These are phyloP conservation scores for Drosophila aff. DNA, from an alignment of 1,140 invertebrate species.

Conservation along the genomic window DNA sequence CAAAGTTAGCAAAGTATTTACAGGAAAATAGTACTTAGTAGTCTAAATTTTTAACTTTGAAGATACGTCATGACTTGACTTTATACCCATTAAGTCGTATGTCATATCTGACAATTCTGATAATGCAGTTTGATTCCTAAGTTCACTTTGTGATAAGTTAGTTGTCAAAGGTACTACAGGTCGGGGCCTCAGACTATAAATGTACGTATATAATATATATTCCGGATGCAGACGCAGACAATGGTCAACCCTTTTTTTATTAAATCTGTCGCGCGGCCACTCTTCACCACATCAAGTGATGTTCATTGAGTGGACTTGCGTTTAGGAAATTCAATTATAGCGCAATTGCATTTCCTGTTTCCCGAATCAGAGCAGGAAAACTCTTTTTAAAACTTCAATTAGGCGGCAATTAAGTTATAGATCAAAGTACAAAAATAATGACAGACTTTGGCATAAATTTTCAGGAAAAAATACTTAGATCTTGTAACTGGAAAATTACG, in stretches of 20 bases:
- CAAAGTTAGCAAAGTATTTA: too few relatives aligned
- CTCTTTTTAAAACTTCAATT: slow-evolving; percentile 20
- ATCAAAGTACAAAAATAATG: background rate
- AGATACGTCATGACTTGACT: background rate
- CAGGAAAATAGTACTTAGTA: too few relatives aligned
- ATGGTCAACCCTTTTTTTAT: slow-evolving; percentile 44
- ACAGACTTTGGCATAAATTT: background rate
- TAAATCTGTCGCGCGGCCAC: slow-evolving; percentile 10
- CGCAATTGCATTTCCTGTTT: slow-evolving; percentile 61
- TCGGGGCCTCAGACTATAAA: background rate
- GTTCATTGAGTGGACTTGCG: slow-evolving; percentile 30
- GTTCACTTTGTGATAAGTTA: background rate
- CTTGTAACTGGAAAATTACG: background rate
- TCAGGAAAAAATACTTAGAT: too few relatives aligned
- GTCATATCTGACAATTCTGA: background rate
- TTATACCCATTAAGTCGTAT: background rate
- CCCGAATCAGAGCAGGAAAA: slow-evolving; percentile 9
- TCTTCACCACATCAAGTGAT: slow-evolving; percentile 25
- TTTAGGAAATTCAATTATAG: slow-evolving; percentile 67
- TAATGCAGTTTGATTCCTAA: background rate
- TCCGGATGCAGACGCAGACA: slow-evolving; percentile 25
- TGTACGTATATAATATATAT: background rate
- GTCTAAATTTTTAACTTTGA: too few relatives aligned
- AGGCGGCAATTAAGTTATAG: slow-evolving; percentile 26
- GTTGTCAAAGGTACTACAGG: background rate